Evolutionary conservation across 2,888 invertebrate species (phyloP).

Genomic region (Silvanus unidentatus): DNA sequence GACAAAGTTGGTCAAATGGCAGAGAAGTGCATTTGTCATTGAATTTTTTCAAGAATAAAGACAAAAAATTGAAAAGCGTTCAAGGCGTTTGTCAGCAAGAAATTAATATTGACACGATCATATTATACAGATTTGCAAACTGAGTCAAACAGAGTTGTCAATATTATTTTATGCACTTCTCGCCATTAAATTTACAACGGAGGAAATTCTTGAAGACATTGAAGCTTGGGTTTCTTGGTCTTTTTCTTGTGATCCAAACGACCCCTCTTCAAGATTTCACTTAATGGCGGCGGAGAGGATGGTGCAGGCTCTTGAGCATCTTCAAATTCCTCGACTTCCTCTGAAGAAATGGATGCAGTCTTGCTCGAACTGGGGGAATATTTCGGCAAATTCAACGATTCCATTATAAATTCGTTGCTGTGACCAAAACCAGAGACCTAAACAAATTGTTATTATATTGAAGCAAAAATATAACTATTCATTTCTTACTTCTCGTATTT

Average conservation of each 20-base stretch:
- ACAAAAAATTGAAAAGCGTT: too few species aligned
- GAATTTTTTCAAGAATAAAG: too few species aligned
- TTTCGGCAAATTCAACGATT: too few species aligned
- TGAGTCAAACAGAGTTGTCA: too few species aligned
- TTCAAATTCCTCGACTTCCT: background rate
- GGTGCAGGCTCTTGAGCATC: background rate
- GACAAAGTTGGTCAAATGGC: too few species aligned
- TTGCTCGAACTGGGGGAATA: too few species aligned
- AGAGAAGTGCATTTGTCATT: too few species aligned
- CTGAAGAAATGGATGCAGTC: too few species aligned
- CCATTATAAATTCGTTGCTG: constrained; percentile 10
- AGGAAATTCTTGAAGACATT: background rate
- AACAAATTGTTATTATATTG: background rate
- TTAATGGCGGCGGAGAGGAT: background rate
- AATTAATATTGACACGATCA: too few species aligned
- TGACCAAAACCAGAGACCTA: constrained; percentile 12
- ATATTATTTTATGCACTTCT: too few species aligned
- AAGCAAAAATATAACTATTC: background rate
- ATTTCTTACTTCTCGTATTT: constrained; percentile 11
- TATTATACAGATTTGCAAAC: too few species aligned
- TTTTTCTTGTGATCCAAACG: background rate
- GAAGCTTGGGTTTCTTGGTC: background rate
- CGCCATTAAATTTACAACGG: background rate
- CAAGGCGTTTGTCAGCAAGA: too few species aligned
- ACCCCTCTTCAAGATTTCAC: background rate